Evolutionary conservation across 2,888 invertebrate genomes (phyloP), one percentile per base, ranked within the genome.

Genomic region (Sesamia inferens): DNA sequence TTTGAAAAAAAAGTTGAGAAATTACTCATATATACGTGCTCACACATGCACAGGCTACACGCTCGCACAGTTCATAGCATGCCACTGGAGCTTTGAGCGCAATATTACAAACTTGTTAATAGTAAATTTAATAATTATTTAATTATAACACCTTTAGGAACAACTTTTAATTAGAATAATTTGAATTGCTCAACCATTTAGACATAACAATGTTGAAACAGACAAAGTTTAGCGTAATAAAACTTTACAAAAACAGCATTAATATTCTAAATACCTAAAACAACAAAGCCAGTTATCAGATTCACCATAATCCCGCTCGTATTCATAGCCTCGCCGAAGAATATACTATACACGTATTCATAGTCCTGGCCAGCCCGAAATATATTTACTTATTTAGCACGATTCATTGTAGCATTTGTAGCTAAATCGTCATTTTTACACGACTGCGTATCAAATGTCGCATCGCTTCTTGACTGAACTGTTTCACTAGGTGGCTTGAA

Each of bases 191-290:
- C 64, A 65, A 61, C 64, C 72, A 72, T 71, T 78, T 78, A 78
- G 57, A 47, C 54, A 79, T 79, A 78, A 78, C 67, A 63, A 67
- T 67, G 79, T 67, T 57, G 57, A 74, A 67, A 79, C 67, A 79
- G 63, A 65, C 64, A 71, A 78, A 78, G 78, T 76, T 76, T 72
- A 71, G 48, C 24, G 57, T 66, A 63, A 77, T 78, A 67, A 70
- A 80, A 79, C 79, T 80, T 66, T 66, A 66, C 76, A 76, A 79
- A 76, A 74, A 73, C 79, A 77, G 31, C 54, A 77, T 77, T 79
- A 64, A 79, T 79, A 79, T 78, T 74, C 74, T 68, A 78, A 78
- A 74, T 81, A 78, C 64, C 74, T 48, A 78, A 81, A 81, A 62
- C 71, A 76, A 76, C 71, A 79, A 71, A 68, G 48, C 69, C 51